phyloP scores from a whole-genome alignment of 2,113 vertebrate species.

The Colinus virginianus region DNA sequence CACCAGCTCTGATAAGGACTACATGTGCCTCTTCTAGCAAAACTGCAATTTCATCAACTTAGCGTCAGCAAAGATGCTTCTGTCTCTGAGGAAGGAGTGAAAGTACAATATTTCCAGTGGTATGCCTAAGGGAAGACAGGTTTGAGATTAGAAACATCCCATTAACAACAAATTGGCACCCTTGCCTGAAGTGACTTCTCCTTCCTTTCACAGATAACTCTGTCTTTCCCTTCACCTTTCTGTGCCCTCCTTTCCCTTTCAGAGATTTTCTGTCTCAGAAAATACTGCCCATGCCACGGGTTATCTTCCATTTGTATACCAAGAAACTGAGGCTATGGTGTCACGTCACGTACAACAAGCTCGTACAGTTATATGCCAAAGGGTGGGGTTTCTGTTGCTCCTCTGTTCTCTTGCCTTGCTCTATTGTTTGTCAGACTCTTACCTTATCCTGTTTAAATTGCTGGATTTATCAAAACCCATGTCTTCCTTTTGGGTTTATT shows the following conservation, averaged over 20 bases:
- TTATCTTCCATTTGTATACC: neutral
- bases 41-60: neutral
- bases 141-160: slow-evolving; percentile 36
- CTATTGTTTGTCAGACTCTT: neutral
- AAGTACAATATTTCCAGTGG: slow-evolving; percentile 35
- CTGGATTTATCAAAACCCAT: neutral
- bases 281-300: neutral
- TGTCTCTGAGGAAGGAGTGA: neutral
- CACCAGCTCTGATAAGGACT: neutral
- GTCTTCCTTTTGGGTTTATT: neutral
- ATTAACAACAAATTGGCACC: neutral
- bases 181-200: neutral
- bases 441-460: neutral
- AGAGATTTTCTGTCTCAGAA: neutral
- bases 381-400: neutral
- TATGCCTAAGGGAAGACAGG: slow-evolving; percentile 29
- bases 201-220: neutral
- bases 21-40: neutral
- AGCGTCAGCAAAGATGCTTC: slow-evolving; percentile 44
- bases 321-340: neutral
- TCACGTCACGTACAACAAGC: neutral
- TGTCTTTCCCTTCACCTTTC: slow-evolving; percentile 1
- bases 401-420: neutral
- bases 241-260: neutral
- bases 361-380: neutral